Conservation (phyloP, 2,888 invertebrate species). For the Leptinotarsa peninsularis region DNA sequence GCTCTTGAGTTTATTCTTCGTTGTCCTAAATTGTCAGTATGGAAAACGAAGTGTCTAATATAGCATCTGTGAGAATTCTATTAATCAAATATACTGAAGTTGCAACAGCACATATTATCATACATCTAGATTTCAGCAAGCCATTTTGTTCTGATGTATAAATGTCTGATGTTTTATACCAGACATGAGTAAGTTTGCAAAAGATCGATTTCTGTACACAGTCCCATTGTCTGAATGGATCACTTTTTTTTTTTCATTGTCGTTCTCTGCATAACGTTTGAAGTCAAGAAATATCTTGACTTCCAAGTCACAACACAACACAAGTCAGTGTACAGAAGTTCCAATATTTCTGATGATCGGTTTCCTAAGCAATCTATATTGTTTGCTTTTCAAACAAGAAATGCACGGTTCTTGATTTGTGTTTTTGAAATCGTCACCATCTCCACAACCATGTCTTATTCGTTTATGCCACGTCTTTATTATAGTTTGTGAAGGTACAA, state of each 20-base stretch:
- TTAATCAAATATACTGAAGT: not conserved
- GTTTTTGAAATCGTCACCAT: not conserved
- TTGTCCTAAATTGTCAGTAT: too few species aligned
- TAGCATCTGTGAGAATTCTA: not conserved
- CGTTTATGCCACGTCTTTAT: not conserved
- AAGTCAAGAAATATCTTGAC: not conserved
- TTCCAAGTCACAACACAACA: not conserved
- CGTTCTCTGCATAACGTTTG: not conserved
- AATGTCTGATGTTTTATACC: not conserved
- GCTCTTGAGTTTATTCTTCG: too few species aligned
- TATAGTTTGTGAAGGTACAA: not conserved
- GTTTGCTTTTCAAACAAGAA: not conserved
- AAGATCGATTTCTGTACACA: not conserved
- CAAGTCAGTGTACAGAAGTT: not conserved
- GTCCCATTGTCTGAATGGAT: not conserved
- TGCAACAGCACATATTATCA: not conserved
- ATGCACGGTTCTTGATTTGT: not conserved
- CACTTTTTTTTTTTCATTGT: not conserved
- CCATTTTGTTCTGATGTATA: not conserved
- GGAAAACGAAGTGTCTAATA: too few species aligned
- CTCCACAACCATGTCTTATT: not conserved
- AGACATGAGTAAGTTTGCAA: not conserved
- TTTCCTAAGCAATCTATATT: not conserved
- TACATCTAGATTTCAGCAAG: not conserved
- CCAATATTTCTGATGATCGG: not conserved